Evolutionary conservation across 1,140 invertebrate species (phyloP), one percentile per base, ranked within the genome.

Genomic region (Drosophila bocqueti): DNA sequence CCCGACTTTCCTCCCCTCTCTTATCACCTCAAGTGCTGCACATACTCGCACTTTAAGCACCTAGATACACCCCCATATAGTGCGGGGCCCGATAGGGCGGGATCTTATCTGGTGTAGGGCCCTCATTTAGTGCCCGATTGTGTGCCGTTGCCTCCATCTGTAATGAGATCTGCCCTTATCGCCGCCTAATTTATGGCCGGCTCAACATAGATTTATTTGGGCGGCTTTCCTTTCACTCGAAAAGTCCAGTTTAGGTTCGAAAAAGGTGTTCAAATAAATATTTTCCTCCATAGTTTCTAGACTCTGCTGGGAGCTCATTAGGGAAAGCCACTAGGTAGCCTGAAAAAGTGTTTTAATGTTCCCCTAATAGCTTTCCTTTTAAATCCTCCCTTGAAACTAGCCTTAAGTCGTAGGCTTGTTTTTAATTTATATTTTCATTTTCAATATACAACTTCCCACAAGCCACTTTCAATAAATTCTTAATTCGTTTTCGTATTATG

Each of bases 131-230:
- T 16, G 11, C 11, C 63, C 61, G 40, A 65, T 65, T 65, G 57
- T 36, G 57, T 18, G 57, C 29, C 11, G 2, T 54, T 18, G 45
- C 31, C 16, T 26, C 60, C 60, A 54, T 38, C 31, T 38, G 31
- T 38, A 34, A 63, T 57, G 54, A 40, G 54, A 57, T 57, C 60
- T 26, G 34, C 16, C 9, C 40, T 21, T 66, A 66, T 66, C 58
- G 63, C 21, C 4, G 5, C 24, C 3, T 21, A 16, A 66, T 66
- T 66, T 66, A 66, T 36, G 29, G 13, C 29, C 11, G 13, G 63
- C 42, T 63, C 31, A 66, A 63, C 40, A 45, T 34, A 18, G 24
- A 63, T 66, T 63, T 45, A 66, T 36, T 49, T 16, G 0, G 18
- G 5, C 0, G 21, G 18, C 13, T 47, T 47, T 8, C 13, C 6